These are phyloP conservation scores for Pagetopsis macropterus DNA, from an alignment of 2,797 vertebrate genomes.

Conservation along the genomic window DNA sequence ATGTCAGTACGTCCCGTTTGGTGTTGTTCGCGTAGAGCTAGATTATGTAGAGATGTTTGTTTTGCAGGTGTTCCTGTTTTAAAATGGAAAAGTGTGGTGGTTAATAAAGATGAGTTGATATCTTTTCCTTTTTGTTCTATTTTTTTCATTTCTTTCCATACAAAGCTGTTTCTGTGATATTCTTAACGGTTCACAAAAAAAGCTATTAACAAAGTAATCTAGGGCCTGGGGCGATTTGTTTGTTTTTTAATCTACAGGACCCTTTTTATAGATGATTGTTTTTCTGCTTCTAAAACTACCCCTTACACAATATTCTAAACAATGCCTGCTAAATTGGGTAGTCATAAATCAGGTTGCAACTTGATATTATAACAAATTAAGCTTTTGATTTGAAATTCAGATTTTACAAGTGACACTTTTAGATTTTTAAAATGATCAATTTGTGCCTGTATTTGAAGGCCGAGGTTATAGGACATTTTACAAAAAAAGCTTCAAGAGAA, in stretches of 20 bases:
- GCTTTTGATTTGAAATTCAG: neutral
- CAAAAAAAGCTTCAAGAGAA: too few species aligned
- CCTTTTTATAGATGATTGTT: neutral
- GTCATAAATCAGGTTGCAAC: neutral
- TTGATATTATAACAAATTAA: neutral
- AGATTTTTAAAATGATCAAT: neutral
- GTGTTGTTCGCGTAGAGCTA: slow-evolving; percentile 16
- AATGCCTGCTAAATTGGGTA: neutral
- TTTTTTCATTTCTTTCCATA: slow-evolving; percentile 3
- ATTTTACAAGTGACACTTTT: neutral
- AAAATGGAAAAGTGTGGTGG: slow-evolving; percentile 22
- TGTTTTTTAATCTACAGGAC: neutral
- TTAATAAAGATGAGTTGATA: slow-evolving; percentile 65
- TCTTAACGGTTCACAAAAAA: neutral
- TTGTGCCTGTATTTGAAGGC: neutral
- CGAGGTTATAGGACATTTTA: too few species aligned
- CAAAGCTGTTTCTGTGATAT: slow-evolving; percentile 4
- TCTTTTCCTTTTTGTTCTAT: slow-evolving; percentile 18
- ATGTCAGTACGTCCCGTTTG: neutral
- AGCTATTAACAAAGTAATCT: neutral
- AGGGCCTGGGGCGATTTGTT: neutral
- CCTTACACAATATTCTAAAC: too few species aligned
- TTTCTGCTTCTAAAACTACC: too few species aligned
- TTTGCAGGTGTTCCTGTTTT: slow-evolving; percentile 26
- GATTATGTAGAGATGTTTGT: slow-evolving; percentile 29